These are phyloP conservation scores for Sympetrum striolatum DNA, from an alignment of 2,888 invertebrate species.

Conservation along the genomic window DNA sequence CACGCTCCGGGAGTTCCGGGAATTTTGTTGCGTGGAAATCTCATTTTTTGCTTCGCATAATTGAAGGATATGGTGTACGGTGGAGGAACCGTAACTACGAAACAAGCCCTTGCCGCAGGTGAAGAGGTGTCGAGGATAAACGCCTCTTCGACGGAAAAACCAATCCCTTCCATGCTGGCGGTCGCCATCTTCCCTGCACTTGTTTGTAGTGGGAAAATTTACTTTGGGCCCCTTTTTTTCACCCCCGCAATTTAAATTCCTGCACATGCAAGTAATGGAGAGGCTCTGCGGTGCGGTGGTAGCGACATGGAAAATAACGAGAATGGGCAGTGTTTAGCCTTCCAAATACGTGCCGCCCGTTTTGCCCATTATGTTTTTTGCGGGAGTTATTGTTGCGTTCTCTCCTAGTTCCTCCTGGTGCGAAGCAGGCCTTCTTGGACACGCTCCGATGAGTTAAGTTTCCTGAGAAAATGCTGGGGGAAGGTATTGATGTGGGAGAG, in stretches of 20 bases:
- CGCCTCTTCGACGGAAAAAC: background rate
- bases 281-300: background rate
- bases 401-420: background rate
- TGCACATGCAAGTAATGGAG: conserved; percentile 18
- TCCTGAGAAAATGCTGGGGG: background rate
- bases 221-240: background rate
- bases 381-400: background rate
- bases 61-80: background rate
- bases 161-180: background rate
- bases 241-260: background rate
- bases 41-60: background rate
- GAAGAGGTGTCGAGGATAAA: background rate
- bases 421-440: background rate
- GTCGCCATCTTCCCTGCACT: background rate
- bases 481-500: background rate
- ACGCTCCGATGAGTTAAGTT: background rate
- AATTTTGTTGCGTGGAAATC: background rate
- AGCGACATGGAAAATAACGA: background rate
- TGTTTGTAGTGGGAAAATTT: background rate
- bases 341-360: background rate
- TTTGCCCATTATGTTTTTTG: background rate
- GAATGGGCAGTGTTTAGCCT: background rate
- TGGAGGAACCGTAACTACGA: background rate
- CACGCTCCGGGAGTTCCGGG: background rate
- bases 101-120: background rate